Conservation (phyloP, 2,113 vertebrate genomes). For the Jacana jacana region DNA sequence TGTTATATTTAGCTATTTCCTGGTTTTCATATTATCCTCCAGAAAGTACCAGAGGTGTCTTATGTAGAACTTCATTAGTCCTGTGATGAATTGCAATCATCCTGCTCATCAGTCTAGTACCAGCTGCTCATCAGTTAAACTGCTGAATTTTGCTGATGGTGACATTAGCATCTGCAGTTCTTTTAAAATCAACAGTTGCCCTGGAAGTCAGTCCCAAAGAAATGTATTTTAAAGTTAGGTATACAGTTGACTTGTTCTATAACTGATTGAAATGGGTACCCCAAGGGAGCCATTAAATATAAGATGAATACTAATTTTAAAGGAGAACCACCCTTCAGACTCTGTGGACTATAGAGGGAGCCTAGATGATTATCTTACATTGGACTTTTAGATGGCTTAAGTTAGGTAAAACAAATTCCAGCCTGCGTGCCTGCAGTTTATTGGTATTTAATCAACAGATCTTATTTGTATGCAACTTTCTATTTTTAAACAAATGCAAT, state of each 20-base stretch:
- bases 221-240: not conserved
- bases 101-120: conserved; percentile 14
- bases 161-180: not conserved
- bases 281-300: not conserved
- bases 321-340: not conserved
- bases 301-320: not conserved
- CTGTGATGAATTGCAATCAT: conserved; percentile 52
- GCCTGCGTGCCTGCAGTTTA: not conserved
- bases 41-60: conserved; percentile 21
- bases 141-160: conserved; percentile 29
- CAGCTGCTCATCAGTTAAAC: conserved; percentile 55
- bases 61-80: not conserved
- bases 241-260: not conserved
- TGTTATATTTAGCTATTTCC: not conserved
- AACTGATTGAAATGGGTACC: not conserved
- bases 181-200: conserved; percentile 33
- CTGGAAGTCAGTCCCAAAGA: not conserved
- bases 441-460: not conserved
- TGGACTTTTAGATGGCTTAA: not conserved
- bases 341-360: not conserved
- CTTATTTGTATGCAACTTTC: not conserved
- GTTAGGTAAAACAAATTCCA: not conserved
- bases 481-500: conserved; percentile 20
- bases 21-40: not conserved
- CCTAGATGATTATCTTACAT: not conserved